A percentile compares a stretch with the other conserved stretches of the same genome.
phyloP scores from a whole-genome alignment of 53 echinoderm and acorn worm species.

The Holothuria leucospilota region DNA sequence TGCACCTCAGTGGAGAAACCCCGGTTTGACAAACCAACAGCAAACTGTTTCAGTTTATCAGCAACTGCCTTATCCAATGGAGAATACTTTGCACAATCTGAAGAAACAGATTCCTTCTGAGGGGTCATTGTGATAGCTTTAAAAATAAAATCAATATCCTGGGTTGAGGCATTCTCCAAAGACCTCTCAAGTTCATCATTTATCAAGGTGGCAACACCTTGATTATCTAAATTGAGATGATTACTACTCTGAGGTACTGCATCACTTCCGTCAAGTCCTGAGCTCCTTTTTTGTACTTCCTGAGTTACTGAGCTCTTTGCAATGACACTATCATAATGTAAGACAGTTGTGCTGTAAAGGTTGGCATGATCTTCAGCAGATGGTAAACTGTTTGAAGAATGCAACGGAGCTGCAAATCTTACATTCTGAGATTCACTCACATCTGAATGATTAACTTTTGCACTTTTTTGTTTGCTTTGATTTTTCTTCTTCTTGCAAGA shows the following conservation, averaged over 20 bases:
- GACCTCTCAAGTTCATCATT: conserved; percentile 25
- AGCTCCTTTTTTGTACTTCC: too few relatives aligned
- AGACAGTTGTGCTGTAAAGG: background rate
- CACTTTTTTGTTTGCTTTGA: too few relatives aligned
- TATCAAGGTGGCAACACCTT: conserved; percentile 7
- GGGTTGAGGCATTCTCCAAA: conserved; percentile 24
- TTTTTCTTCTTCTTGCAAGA: too few relatives aligned
- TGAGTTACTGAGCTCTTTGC: background rate
- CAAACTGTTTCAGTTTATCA: conserved; percentile 5
- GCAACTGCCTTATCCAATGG: conserved; percentile 23
- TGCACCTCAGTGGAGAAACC: background rate
- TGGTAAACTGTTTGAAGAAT: background rate
- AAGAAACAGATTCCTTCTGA: background rate
- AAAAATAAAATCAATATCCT: conserved; percentile 31
- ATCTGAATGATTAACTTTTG: too few relatives aligned
- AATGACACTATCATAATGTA: background rate
- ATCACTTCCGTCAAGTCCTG: too few relatives aligned
- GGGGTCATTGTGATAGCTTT: conserved; percentile 27
- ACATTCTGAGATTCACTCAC: too few relatives aligned
- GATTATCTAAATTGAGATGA: conserved; percentile 22
- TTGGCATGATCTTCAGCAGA: background rate
- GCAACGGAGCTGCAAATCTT: background rate
- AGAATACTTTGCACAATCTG: conserved; percentile 5
- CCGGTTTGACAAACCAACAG: background rate
- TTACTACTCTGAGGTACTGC: background rate